Base-by-base conservation (phyloP, 53 echinoderm and acorn worm genomes). In the Pentamera pediparva region DNA sequence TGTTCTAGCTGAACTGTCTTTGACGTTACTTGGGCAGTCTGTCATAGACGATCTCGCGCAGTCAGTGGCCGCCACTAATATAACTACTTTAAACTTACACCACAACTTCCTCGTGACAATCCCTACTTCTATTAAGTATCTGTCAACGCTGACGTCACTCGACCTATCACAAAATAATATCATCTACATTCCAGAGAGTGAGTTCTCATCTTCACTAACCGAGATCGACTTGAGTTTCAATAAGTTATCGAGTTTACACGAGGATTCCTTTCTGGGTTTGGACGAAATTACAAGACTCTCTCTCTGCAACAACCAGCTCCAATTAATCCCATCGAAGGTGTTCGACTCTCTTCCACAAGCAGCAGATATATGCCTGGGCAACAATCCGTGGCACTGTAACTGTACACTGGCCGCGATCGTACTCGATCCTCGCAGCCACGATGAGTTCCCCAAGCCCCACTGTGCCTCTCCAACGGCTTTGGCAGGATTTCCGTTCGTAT, bases 1-100 rank as follows among this genome's bases (percentile, higher is more conserved):
- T n/a, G n/a, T n/a, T 45, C 67, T 67, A 28, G 11, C 67, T 13
- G 67, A 67, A 67, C 28, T 67, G 11, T 67, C 67, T 17, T 45
- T 67, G 12, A 67, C 67, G 0, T 41, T 67, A 9, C 67, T 67
- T 7, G 67, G 67, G 6, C 67, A 67, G 45, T 11, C 21, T 12
- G 67, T 67, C 29, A 45, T 67, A 38, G 67, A 67, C 17, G 40
- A 40, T 67, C 30, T 67, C 30, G 67, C 67, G 20, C 47, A 26
- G 18, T 39, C 41, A 2, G 47, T 67, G 25, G 67, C 13, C 10
- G 45, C 25, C 21, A 67, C 39, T 18, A 20, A 15, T 43, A 21
- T 67, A n/a, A 39, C 67, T 18, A 67, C 40, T 18, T 25, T 67
- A 30, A 67, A 45, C 0, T 26, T 67, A 41, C 67, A 67, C 29